These are phyloP conservation scores for Hydropotes inermis DNA, from an alignment of 2,113 vertebrate species.

Conservation along the genomic window DNA sequence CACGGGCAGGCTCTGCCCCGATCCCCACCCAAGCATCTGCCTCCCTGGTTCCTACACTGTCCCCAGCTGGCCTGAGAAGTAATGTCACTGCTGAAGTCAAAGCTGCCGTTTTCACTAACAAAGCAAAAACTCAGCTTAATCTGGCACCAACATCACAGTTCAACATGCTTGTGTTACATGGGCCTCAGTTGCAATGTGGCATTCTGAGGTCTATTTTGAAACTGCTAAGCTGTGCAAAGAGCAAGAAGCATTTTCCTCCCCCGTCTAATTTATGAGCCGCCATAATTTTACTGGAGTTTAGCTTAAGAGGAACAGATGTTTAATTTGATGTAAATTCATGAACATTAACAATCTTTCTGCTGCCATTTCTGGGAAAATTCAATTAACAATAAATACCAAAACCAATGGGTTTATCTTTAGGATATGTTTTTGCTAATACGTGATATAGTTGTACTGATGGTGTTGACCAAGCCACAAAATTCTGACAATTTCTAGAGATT, in stretches of 20 bases:
- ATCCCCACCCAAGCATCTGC: background rate
- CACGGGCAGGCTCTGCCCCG: rapidly evolving
- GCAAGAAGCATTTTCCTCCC: constrained; percentile 40
- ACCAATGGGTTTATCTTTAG: constrained; percentile 72
- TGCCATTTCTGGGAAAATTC: constrained; percentile 76
- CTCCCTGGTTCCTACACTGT: background rate
- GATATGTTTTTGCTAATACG: constrained; percentile 57
- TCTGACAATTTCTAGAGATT: background rate
- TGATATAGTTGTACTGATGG: background rate
- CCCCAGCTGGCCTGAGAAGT: background rate
- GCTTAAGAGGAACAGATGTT: constrained; percentile 79
- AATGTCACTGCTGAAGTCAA: background rate
- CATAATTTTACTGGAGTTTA: constrained; percentile 58
- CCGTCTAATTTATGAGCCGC: constrained; percentile 59
- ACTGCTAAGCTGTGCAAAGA: constrained; percentile 40
- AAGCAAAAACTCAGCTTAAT: background rate
- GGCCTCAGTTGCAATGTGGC: background rate
- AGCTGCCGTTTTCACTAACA: rapidly evolving
- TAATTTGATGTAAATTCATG: constrained; percentile 77
- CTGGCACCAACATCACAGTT: background rate
- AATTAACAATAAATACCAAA: constrained; percentile 81
- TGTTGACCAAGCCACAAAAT: background rate
- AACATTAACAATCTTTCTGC: constrained; percentile 71
- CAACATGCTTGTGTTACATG: rapidly evolving
- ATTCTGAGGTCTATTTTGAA: constrained; percentile 47